Evolutionary conservation across 2,888 invertebrate species (phyloP), one percentile per base, ranked within the genome.

Genomic region (Spisula subtruncata): DNA sequence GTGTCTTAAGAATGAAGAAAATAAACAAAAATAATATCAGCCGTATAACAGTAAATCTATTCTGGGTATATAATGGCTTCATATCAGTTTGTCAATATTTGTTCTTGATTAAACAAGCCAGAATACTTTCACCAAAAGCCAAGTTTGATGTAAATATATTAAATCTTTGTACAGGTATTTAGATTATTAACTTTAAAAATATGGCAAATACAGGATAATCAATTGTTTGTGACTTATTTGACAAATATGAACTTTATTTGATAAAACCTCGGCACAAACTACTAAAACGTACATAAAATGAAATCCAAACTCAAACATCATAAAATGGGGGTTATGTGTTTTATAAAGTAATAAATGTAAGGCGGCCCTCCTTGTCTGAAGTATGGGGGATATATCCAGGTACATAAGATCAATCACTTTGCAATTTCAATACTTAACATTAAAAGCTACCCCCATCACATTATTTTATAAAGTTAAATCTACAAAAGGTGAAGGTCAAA

Each of bases 61-160:
- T 18, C 35, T 18, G 32, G 75, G 18, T 75, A 35, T 32, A 25
- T 66, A 66, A n/a, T 14, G 6, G 35, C 32, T 32, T 35, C 75
- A 29, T 75, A 75, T 75, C 75, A 75, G 35, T 18, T 35, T 16
- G 75, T 35, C 32, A 75, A 75, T 75, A 75, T 75, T 75, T 75
- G 18, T 75, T 75, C 75, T 16, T 75, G 75, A 75, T 75, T 35
- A 75, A 75, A 32, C 35, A 35, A 35, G 35, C 35, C 32, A 75
- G 8, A 35, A 75, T 8, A 16, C 75, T 32, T 32, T 75, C 29
- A 75, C 25, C 75, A 75, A 75, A 75, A 75, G 32, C 60, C 25
- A 66, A 66, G 60, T 66, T 25, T 66, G 60, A 66, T 66, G 60
- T 25, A 25, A n/a, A 66, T 66, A n/a, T 25, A 66, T 12, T 66